These are phyloP conservation scores for Galaxias olidus DNA, from an alignment of 2,797 vertebrate species.

Conservation along the genomic window DNA sequence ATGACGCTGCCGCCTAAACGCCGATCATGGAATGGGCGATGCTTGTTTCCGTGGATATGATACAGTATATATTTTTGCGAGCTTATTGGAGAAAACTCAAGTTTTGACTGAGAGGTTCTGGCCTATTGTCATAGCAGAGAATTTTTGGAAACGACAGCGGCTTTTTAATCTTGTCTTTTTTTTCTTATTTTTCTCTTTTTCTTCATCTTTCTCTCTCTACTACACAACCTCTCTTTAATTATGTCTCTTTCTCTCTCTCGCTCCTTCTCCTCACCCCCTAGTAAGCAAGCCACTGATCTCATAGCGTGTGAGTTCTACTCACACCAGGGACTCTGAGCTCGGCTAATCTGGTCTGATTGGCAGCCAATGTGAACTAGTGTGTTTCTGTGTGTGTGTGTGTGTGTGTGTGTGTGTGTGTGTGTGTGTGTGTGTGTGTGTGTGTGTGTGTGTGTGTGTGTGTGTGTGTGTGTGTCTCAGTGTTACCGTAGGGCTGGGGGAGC, in stretches of 20 bases:
- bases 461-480: no score
- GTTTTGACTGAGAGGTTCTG: slow-evolving; percentile 48
- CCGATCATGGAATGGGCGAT: neutral
- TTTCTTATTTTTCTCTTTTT: neutral
- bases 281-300: slow-evolving; percentile 54
- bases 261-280: neutral
- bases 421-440: slow-evolving; percentile 3
- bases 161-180: neutral
- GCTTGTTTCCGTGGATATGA: slow-evolving; percentile 56
- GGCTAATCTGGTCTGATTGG: slow-evolving; percentile 32
- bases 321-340: slow-evolving; percentile 35
- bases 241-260: neutral
- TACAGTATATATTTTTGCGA: slow-evolving; percentile 26
- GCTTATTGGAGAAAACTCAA: slow-evolving; percentile 27
- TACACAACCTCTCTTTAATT: neutral
- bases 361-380: neutral
- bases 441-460: neutral
- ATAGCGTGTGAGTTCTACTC: slow-evolving; percentile 42
- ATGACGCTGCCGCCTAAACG: no score
- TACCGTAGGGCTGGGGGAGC: neutral
- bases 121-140: slow-evolving; percentile 47
- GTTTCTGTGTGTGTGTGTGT: slow-evolving; percentile 2
- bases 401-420: neutral
- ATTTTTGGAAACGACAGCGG: slow-evolving; percentile 45
- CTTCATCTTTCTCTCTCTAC: neutral